A percentile compares a stretch with the other conserved stretches of the same genome.
These are phyloP conservation scores for Antigone vipio DNA, from an alignment of 2,113 vertebrate species.

Conservation along the genomic window DNA sequence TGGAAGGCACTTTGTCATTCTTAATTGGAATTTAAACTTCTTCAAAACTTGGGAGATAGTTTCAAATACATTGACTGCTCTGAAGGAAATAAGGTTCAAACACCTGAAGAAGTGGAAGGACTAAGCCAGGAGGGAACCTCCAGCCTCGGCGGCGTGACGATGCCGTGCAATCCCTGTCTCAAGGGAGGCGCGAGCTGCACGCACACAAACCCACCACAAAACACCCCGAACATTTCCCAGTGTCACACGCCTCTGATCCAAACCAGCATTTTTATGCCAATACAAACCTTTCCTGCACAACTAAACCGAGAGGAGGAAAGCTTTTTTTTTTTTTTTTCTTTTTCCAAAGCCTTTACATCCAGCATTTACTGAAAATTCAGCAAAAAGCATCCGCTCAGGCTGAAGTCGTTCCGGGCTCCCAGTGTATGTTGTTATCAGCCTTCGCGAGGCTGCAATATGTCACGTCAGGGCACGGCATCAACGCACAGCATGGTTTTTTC, in stretches of 20 bases:
- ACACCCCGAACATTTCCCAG: not conserved
- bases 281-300: not conserved
- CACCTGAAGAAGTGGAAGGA: not conserved
- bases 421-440: not conserved
- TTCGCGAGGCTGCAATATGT: not conserved
- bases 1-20: not conserved
- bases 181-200: not conserved
- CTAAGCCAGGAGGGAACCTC: not conserved
- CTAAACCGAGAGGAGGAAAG: not conserved
- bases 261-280: not conserved
- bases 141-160: rapidly evolving
- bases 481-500: not conserved
- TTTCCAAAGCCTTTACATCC: not conserved
- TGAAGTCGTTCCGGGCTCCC: not conserved
- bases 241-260: not conserved
- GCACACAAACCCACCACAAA: not conserved
- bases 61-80: rapidly evolving
- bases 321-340: rapidly evolving
- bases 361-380: not conserved
- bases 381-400: not conserved
- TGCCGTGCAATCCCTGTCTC: not conserved
- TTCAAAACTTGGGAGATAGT: not conserved
- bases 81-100: not conserved
- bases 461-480: not conserved
- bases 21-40: not conserved